Evolutionary conservation across 2,888 invertebrate species (phyloP).

Genomic region (Drosophila putrida): DNA sequence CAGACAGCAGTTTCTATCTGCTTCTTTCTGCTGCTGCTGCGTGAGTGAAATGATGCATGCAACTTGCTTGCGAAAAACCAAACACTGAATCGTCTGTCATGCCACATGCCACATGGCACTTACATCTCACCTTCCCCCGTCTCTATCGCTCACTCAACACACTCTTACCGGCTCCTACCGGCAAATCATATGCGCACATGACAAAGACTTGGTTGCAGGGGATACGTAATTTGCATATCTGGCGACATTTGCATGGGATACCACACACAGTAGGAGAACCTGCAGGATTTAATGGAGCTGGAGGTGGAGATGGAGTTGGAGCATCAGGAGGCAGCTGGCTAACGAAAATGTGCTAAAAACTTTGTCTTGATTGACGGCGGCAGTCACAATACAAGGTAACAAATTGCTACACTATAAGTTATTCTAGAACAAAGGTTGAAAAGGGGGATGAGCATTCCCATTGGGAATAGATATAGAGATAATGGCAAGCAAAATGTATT

Average conservation of each 20-base stretch:
- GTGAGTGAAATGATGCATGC: constrained; percentile 51
- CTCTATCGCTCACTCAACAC: not conserved
- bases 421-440: not conserved
- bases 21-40: constrained; percentile 26
- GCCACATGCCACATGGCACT: constrained; percentile 19
- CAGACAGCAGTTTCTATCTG: constrained; percentile 20
- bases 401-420: constrained; percentile 1
- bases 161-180: constrained; percentile 23
- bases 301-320: constrained; percentile 4
- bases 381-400: constrained; percentile 10
- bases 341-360: constrained; percentile 58
- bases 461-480: not conserved
- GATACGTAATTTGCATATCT: constrained; percentile 51
- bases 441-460: not conserved
- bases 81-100: constrained; percentile 23
- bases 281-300: constrained; percentile 13
- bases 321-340: constrained; percentile 13
- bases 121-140: not conserved
- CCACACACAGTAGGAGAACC: constrained; percentile 28
- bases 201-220: constrained; percentile 37
- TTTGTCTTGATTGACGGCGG: constrained; percentile 56
- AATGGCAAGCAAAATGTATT: not conserved
- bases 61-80: constrained; percentile 22
- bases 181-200: constrained; percentile 67
- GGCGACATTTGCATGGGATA: constrained; percentile 59